Conservation (phyloP, 2,797 vertebrate species). For the Lophotriccus pileatus region DNA sequence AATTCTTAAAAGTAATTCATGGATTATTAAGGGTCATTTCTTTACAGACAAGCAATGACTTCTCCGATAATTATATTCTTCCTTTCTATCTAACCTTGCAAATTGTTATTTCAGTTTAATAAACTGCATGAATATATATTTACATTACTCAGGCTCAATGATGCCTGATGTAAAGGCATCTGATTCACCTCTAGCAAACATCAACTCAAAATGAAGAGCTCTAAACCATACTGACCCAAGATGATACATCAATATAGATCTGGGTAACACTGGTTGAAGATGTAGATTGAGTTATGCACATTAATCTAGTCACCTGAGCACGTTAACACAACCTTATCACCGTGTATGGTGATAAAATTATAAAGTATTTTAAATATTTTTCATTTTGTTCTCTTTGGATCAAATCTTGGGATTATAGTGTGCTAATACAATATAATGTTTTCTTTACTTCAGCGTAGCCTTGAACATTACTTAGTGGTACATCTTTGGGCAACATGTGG, state of each 20-base stretch:
- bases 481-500: background rate
- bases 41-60: background rate
- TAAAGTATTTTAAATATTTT: background rate
- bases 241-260: background rate
- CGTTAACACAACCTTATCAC: background rate
- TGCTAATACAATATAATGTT: background rate
- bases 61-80: background rate
- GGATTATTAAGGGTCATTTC: background rate
- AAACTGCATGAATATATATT: background rate
- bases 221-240: background rate
- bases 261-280: background rate
- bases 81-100: background rate
- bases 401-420: too few species aligned
- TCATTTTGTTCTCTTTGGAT: background rate
- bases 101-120: background rate
- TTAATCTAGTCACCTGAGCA: background rate
- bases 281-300: background rate
- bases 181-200: background rate
- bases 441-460: background rate
- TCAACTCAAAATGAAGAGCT: background rate
- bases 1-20: background rate
- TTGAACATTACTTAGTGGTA: background rate
- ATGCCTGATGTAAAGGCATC: background rate
- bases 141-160: background rate
- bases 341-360: background rate